phyloP scores from a whole-genome alignment of 2,113 vertebrate genomes.

The Myanophis thanlyinensis region DNA sequence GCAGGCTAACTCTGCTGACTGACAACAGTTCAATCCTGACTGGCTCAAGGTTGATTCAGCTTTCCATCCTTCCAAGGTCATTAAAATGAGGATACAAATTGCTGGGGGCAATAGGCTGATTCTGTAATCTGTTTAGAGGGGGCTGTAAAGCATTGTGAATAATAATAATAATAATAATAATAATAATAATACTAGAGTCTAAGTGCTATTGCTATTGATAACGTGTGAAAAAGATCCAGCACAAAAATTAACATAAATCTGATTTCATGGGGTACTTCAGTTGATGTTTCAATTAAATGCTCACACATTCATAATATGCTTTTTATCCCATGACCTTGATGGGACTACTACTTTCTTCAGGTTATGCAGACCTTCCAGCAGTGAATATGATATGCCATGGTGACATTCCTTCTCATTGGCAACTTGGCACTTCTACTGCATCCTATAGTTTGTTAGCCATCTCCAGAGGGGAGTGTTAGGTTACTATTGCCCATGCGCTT shows the following conservation, averaged over 20 bases:
- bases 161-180: too few relatives aligned
- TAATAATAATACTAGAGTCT: too few relatives aligned
- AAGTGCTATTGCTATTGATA: neutral
- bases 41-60: neutral
- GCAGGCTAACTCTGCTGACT: too few relatives aligned
- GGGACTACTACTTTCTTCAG: neutral
- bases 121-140: neutral
- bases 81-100: neutral
- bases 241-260: neutral
- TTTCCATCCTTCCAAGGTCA: neutral
- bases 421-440: neutral
- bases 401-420: neutral
- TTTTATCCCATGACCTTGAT: neutral
- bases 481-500: slow-evolving; percentile 14
- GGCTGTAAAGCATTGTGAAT: neutral
- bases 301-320: neutral
- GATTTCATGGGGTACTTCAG: neutral
- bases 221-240: neutral
- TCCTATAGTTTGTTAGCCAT: neutral
- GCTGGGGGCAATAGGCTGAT: neutral
- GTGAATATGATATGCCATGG: neutral
- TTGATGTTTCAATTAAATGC: neutral
- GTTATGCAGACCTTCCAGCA: neutral
- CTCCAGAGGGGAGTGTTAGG: neutral
- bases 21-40: too few relatives aligned